These are phyloP conservation scores for Ichneumon xanthorius DNA, from an alignment of 2,888 invertebrate species.

Conservation along the genomic window DNA sequence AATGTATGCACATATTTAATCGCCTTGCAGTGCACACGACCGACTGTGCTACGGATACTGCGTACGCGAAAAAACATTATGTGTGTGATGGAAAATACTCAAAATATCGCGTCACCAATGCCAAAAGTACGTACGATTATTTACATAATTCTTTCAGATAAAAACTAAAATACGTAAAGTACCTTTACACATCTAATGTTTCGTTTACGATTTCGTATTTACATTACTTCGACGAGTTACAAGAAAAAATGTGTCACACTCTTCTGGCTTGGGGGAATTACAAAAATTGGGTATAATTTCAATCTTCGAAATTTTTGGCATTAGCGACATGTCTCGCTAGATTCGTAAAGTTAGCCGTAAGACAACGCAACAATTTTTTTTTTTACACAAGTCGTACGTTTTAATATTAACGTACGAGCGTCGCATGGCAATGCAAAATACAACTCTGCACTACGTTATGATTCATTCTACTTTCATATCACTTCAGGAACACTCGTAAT, in stretches of 20 bases:
- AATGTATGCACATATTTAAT: background rate
- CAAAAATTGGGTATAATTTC: background rate
- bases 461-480: constrained; percentile 32
- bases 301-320: background rate
- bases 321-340: background rate
- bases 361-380: background rate
- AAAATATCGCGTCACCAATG: background rate
- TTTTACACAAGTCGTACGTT: background rate
- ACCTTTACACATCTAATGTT: background rate
- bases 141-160: background rate
- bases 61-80: background rate
- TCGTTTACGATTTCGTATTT: background rate
- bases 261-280: background rate
- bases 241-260: background rate
- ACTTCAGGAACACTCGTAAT: constrained; percentile 25
- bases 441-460: constrained; percentile 6
- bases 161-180: constrained; percentile 10
- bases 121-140: background rate
- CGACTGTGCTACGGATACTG: background rate
- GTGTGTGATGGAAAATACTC: background rate
- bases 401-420: background rate
- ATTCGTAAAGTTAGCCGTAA: constrained; percentile 1
- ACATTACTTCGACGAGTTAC: background rate
- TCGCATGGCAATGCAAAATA: constrained; percentile 11
- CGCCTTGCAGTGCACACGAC: background rate